These are phyloP conservation scores for Stenichneumon culpator DNA, from an alignment of 2,888 invertebrate species.

Conservation along the genomic window DNA sequence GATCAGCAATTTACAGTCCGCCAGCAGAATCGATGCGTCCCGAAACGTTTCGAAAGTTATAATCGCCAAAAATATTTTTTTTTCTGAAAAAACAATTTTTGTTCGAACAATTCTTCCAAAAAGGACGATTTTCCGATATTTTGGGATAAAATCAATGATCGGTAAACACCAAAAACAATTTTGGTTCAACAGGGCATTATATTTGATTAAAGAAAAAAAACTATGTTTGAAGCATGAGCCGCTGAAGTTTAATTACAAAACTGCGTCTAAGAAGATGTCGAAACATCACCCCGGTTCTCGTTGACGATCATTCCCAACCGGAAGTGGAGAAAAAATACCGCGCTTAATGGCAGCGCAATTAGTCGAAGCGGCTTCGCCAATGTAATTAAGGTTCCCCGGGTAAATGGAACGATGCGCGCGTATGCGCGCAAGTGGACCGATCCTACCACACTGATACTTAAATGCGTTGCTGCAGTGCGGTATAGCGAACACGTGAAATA, in stretches of 20 bases:
- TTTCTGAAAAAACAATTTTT: not conserved
- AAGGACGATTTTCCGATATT: too few species aligned
- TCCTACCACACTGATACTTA: not conserved
- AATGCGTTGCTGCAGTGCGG: not conserved
- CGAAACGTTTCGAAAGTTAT: not conserved
- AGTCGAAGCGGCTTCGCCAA: conserved; percentile 61
- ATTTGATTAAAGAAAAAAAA: not conserved
- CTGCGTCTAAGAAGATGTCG: not conserved
- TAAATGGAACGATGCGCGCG: conserved; percentile 54
- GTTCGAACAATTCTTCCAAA: not conserved
- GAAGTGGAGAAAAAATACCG: conserved; percentile 52
- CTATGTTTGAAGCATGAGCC: not conserved
- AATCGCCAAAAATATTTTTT: not conserved
- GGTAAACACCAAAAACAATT: not conserved
- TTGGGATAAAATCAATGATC: not conserved
- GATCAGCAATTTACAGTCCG: not conserved
- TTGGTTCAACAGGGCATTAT: not conserved
- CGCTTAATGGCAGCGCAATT: conserved; percentile 64
- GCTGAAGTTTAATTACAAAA: not conserved
- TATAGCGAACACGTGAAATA: conserved; percentile 26
- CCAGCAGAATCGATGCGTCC: not conserved
- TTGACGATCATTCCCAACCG: conserved; percentile 59
- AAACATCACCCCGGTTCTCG: conserved; percentile 26
- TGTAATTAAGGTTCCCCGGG: conserved; percentile 60
- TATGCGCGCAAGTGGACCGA: conserved; percentile 19